Evolutionary conservation across 2,888 invertebrate species (phyloP).

Genomic region (Dermolepida albohirtum): DNA sequence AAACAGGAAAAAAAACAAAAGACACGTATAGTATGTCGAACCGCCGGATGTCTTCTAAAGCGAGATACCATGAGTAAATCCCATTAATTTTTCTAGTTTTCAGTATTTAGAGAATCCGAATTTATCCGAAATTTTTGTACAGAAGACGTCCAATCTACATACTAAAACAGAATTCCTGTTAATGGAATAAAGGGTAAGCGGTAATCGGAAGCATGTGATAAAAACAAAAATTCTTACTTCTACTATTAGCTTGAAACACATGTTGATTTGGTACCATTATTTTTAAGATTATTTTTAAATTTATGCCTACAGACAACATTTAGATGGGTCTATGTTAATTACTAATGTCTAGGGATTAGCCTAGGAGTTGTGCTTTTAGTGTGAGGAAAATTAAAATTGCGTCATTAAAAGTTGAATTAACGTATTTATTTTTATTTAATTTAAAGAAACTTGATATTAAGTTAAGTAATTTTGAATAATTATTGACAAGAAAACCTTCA

Average conservation of each 20-base stretch:
- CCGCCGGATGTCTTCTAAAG: constrained; percentile 32
- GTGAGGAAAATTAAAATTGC: too few species aligned
- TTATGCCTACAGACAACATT: constrained; percentile 4
- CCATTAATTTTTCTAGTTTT: constrained; percentile 15
- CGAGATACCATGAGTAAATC: constrained; percentile 27
- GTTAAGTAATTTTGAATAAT: too few species aligned
- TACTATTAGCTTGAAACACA: constrained; percentile 16
- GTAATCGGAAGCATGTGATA: constrained; percentile 17
- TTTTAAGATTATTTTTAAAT: constrained; percentile 18
- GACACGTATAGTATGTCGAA: constrained; percentile 8
- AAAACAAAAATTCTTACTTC: constrained; percentile 31
- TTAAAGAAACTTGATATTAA: too few species aligned
- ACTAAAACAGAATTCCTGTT: constrained; percentile 30
- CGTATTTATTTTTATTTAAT: too few species aligned
- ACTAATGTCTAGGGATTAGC: neutral
- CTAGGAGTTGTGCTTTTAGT: too few species aligned
- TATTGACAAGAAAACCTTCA: too few species aligned
- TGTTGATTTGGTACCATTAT: constrained; percentile 25
- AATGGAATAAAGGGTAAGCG: constrained; percentile 6
- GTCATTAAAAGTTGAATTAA: too few species aligned
- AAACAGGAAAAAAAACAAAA: constrained; percentile 3
- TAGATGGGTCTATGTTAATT: neutral
- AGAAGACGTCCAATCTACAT: constrained; percentile 17
- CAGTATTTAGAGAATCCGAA: constrained; percentile 17
- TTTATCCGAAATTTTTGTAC: constrained; percentile 23